phyloP scores from a whole-genome alignment of 2,113 vertebrate genomes.

The Peromyscus leucopus region DNA sequence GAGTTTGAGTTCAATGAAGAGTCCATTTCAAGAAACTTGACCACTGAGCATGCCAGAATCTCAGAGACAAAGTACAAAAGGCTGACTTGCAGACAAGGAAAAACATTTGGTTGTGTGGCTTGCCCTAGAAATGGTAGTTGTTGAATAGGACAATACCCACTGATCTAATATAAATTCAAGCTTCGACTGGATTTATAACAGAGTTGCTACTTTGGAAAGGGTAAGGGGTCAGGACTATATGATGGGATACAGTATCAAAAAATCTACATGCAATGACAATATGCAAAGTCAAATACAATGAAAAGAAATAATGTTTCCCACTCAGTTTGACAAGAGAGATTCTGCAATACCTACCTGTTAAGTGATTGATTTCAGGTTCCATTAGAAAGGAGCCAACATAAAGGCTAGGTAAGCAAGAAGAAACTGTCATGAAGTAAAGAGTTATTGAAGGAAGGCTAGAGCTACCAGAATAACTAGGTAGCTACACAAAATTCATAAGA shows the following conservation, averaged over 20 bases:
- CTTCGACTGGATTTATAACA: background rate
- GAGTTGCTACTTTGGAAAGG: background rate
- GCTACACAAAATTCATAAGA: background rate
- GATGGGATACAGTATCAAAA: background rate
- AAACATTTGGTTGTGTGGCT: background rate
- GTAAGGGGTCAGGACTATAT: background rate
- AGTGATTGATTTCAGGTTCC: slow-evolving; percentile 3
- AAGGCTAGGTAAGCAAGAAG: background rate
- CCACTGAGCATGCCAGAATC: background rate
- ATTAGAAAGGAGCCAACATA: background rate
- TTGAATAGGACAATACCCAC: background rate
- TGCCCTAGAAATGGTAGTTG: background rate
- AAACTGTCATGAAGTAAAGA: slow-evolving; percentile 10
- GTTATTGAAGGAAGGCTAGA: background rate
- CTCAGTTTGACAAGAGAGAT: slow-evolving; percentile 20
- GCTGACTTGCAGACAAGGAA: background rate
- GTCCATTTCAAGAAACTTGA: slow-evolving; percentile 4
- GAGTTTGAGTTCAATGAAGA: slow-evolving; percentile 13
- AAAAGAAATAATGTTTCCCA: background rate
- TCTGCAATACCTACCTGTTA: background rate
- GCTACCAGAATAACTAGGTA: background rate
- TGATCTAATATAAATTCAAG: slow-evolving; percentile 24
- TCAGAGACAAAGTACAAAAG: slow-evolving; percentile 49
- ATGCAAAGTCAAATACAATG: slow-evolving; percentile 16
- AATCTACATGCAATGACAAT: background rate